phyloP scores from a whole-genome alignment of 2,797 vertebrate species.

The Hozukius guyotensis region DNA sequence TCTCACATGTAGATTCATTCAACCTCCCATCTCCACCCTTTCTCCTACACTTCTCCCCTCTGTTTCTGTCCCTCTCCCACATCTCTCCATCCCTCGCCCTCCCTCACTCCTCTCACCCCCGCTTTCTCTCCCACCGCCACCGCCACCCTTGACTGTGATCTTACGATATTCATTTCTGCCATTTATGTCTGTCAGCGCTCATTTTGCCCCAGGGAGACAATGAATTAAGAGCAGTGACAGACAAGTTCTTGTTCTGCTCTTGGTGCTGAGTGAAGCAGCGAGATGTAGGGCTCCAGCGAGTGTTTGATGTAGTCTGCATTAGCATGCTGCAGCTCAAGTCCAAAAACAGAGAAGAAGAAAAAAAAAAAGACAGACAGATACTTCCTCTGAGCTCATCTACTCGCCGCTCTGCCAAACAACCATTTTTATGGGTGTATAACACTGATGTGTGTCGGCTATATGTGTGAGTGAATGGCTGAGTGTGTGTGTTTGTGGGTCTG shows the following conservation, averaged over 20 bases:
- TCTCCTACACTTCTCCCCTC: constrained; percentile 8
- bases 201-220: constrained; percentile 76
- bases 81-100: constrained; percentile 20
- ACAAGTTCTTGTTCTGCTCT: constrained; percentile 77
- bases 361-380: constrained; percentile 39
- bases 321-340: constrained; percentile 56
- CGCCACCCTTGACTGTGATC: constrained; percentile 65
- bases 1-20: constrained; percentile 45
- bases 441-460: constrained; percentile 65
- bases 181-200: constrained; percentile 74
- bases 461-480: constrained; percentile 48
- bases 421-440: constrained; percentile 67
- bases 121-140: neutral
- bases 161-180: constrained; percentile 76
- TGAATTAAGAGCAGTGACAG: constrained; percentile 79
- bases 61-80: constrained; percentile 1
- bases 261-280: constrained; percentile 58
- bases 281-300: constrained; percentile 52
- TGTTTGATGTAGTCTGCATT: constrained; percentile 73
- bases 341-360: constrained; percentile 48
- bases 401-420: constrained; percentile 64
- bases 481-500: constrained; percentile 57
- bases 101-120: constrained; percentile 3
- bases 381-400: constrained; percentile 79
- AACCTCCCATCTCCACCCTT: constrained; percentile 19